Base-by-base conservation (phyloP, 2,797 vertebrate genomes). In the Cuculus canorus region DNA sequence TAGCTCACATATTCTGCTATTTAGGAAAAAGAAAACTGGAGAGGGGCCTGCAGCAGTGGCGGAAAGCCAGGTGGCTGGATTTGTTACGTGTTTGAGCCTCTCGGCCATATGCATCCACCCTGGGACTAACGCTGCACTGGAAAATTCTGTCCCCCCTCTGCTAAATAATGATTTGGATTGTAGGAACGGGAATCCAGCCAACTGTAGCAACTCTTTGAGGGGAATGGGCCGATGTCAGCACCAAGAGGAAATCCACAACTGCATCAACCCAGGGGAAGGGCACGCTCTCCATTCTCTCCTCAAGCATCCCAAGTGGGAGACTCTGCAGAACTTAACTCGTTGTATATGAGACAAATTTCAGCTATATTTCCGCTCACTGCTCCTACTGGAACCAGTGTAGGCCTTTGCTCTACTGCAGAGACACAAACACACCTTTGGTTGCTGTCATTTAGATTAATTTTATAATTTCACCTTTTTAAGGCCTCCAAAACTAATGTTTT, bases 1-100 rank as follows among this genome's bases (percentile, higher is more conserved):
- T 78, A 91, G 78, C 95, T 94, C 92, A 94, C 92, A 96, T 95
- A 95, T 95, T 90, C 94, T 93, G 79, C 91, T 95, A 80, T 93
- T 92, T 94, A 93, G 82, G 93, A 94, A 96, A 92, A 94, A 96
- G 95, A 95, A 91, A 94, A 95, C 54, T 94, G 93, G 93, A 97
- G 87, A 95, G 88, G 76, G 94, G 95, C 94, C 93, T 92, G 81
- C 81, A 95, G 92, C 53, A 9, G 52, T 91, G 93, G 94, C 86
- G 5, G 54, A 39, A 77, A 75, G 93, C 96, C 95, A 96, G 88
- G 83, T 48, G 90, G 89, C 23, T 27, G 47, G 90, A 95, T 95
- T 8, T 53, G 95, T 95, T 96, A 95, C 86, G 61, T 96, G 94
- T 95, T 45, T 80, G 86, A 88, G 88, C 75, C 92, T 82, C 92